phyloP scores from a whole-genome alignment of 2,888 invertebrate genomes.

The Callyntrura sp. region DNA sequence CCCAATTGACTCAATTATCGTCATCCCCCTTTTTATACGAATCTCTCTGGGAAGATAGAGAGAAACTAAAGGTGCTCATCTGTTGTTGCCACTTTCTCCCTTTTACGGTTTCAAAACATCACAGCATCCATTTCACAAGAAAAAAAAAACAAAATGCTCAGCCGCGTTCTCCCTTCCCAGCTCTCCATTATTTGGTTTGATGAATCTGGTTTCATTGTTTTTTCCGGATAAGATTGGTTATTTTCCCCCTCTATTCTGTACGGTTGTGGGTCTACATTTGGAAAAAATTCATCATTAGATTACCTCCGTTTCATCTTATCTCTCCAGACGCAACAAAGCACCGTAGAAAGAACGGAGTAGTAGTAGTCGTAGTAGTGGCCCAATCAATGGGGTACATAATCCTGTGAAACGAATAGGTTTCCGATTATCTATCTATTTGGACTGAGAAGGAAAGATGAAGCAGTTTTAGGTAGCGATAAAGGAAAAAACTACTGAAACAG shows the following conservation, averaged over 20 bases:
- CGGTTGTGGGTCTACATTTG: background rate
- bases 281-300: slow-evolving; percentile 53
- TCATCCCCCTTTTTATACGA: slow-evolving; percentile 18
- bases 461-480: background rate
- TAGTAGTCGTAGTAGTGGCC: background rate
- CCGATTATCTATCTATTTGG: slow-evolving; percentile 50
- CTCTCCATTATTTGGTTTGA: slow-evolving; percentile 21
- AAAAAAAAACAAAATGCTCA: slow-evolving; percentile 9
- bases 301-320: slow-evolving; percentile 47
- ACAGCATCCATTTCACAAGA: slow-evolving; percentile 12
- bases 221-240: slow-evolving; percentile 59
- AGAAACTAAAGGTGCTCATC: background rate
- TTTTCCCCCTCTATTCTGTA: background rate
- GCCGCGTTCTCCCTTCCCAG: slow-evolving; percentile 19
- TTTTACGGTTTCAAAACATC: slow-evolving; percentile 9
- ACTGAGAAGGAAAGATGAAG: background rate
- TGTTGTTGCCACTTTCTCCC: slow-evolving; percentile 19
- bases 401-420: slow-evolving; percentile 48
- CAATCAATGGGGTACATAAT: background rate
- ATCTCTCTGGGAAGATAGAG: background rate
- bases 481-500: slow-evolving; percentile 57
- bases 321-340: background rate
- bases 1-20: slow-evolving; percentile 62
- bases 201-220: slow-evolving; percentile 61
- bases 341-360: background rate